Evolutionary conservation across 1,140 invertebrate species (phyloP).

Genomic region (Zelostemma sp.): DNA sequence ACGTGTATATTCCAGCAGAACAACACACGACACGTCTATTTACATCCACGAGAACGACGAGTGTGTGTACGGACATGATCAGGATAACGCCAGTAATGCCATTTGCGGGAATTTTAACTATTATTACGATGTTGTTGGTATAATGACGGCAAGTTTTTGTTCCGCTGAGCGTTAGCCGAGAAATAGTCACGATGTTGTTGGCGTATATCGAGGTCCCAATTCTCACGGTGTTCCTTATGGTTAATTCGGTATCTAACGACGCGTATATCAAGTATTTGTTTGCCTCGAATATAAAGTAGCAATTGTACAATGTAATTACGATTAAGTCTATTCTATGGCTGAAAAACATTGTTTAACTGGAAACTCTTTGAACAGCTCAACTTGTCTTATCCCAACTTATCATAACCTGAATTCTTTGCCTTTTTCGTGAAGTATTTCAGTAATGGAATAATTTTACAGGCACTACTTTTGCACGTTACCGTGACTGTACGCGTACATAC

Average conservation of each 20-base stretch:
- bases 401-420: too few species aligned
- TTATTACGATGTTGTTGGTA: conserved; percentile 58
- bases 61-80: conserved; percentile 23
- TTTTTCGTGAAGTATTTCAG: too few species aligned
- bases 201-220: conserved; percentile 48
- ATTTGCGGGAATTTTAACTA: conserved; percentile 58
- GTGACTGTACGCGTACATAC: too few species aligned
- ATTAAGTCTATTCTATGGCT: too few species aligned
- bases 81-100: conserved; percentile 34
- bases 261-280: conserved; percentile 31
- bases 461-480: too few species aligned
- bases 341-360: too few species aligned
- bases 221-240: conserved; percentile 57
- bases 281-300: conserved; percentile 5
- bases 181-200: conserved; percentile 19
- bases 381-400: too few species aligned
- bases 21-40: conserved; percentile 21
- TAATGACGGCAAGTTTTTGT: conserved; percentile 58
- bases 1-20: conserved; percentile 24
- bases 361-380: too few species aligned
- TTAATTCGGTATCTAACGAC: conserved; percentile 30
- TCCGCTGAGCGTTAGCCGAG: conserved; percentile 34
- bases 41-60: conserved; percentile 14
- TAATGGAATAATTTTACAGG: too few species aligned
- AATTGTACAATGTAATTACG: too few species aligned